These are phyloP conservation scores for Mus minutoides DNA, from an alignment of 2,797 vertebrate genomes.

Conservation along the genomic window DNA sequence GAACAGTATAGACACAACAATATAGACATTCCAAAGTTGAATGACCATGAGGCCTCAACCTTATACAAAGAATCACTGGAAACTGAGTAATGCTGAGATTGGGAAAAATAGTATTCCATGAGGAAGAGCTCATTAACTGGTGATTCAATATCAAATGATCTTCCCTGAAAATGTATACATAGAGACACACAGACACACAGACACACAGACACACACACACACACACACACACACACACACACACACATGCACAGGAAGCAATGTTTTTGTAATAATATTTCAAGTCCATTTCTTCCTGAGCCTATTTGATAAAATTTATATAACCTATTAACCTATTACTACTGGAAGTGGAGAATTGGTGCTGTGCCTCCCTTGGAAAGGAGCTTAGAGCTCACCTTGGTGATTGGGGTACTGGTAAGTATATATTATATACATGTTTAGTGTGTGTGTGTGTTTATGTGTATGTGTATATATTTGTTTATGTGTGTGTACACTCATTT, in stretches of 20 bases:
- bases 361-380: neutral
- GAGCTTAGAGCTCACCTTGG: neutral
- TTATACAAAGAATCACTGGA: neutral
- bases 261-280: neutral
- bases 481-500: neutral
- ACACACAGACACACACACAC: neutral
- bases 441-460: no score
- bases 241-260: no score
- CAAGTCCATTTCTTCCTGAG: neutral
- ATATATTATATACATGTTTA: neutral
- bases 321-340: neutral
- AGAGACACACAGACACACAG: neutral
- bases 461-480: neutral
- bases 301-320: conserved; percentile 30
- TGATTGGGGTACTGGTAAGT: neutral
- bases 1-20: neutral
- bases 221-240: neutral
- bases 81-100: neutral
- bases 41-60: neutral
- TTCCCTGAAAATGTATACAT: neutral
- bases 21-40: neutral
- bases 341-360: neutral
- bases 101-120: neutral
- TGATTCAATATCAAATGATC: neutral
- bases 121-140: no score